A percentile compares a stretch with the other conserved stretches of the same genome.
phyloP scores from a whole-genome alignment of 2,888 invertebrate genomes.

The Eueremaeus valkanovi region DNA sequence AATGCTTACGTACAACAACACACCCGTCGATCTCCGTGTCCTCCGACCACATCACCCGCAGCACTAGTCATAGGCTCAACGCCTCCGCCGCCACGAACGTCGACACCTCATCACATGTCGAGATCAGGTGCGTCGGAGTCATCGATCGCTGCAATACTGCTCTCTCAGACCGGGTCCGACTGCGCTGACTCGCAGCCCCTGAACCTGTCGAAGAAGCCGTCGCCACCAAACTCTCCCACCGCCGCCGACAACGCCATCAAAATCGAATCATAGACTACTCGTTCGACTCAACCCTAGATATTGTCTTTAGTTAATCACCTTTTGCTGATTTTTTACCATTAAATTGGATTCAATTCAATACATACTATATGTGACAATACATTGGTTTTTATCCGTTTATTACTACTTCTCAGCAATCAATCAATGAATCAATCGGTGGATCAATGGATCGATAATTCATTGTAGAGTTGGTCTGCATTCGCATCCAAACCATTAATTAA shows the following conservation, averaged over 20 bases:
- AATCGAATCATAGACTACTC: slow-evolving; percentile 36
- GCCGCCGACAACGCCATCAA: slow-evolving; percentile 33
- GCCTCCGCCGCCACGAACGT: slow-evolving; percentile 28
- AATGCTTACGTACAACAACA: slow-evolving; percentile 35
- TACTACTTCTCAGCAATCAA: background rate
- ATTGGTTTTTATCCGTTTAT: background rate
- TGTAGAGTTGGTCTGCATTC: background rate
- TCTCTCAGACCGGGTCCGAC: slow-evolving; percentile 39
- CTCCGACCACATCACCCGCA: slow-evolving; percentile 32
- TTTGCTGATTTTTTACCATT: slow-evolving; percentile 6
- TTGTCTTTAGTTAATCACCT: no score
- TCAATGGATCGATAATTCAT: no score
- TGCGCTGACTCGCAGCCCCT: slow-evolving; percentile 58
- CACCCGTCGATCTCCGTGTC: slow-evolving; percentile 38
- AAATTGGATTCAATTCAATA: slow-evolving; percentile 31
- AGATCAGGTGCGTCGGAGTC: slow-evolving; percentile 19
- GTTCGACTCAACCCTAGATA: no score
- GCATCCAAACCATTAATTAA: background rate
- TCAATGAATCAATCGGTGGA: background rate
- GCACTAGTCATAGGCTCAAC: slow-evolving; percentile 17
- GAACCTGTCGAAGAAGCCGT: slow-evolving; percentile 74
- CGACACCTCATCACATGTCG: slow-evolving; percentile 33
- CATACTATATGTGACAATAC: background rate
- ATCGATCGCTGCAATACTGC: slow-evolving; percentile 39
- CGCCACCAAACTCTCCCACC: slow-evolving; percentile 36